Evolutionary conservation across 1,140 invertebrate genomes (phyloP).

Genomic region (Campoletis sonorensis): DNA sequence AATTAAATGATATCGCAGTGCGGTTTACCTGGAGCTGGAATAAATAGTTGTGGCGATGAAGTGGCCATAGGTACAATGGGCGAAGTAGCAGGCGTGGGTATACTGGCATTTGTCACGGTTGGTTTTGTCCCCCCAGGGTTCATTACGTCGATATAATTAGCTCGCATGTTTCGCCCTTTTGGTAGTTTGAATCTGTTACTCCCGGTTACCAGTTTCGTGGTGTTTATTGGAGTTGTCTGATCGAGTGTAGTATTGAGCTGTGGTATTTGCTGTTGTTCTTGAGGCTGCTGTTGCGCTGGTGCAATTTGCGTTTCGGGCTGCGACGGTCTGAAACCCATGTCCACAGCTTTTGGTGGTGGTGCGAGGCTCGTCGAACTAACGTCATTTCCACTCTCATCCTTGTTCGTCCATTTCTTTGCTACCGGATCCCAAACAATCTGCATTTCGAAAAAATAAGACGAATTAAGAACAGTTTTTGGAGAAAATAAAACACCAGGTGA

Average conservation of each 20-base stretch:
- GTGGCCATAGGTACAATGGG: conserved; percentile 73
- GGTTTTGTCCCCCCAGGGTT: conserved; percentile 81
- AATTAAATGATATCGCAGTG: not conserved
- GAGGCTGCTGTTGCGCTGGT: conserved; percentile 46
- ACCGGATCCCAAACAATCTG: conserved; percentile 95
- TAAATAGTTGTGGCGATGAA: conserved; percentile 75
- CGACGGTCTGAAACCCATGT: conserved; percentile 71
- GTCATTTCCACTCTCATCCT: conserved; percentile 82
- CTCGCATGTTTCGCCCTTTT: conserved; percentile 82
- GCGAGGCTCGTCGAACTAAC: conserved; percentile 79
- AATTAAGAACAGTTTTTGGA: not conserved
- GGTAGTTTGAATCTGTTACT: conserved; percentile 88
- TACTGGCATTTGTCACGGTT: conserved; percentile 70
- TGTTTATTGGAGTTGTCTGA: conserved; percentile 60
- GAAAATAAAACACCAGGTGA: not conserved
- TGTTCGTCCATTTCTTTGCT: conserved; percentile 91
- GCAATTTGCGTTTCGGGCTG: conserved; percentile 44
- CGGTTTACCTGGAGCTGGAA: conserved; percentile 76
- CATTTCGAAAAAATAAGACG: conserved; percentile 33
- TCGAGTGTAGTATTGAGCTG: conserved; percentile 62
- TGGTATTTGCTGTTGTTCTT: conserved; percentile 53
- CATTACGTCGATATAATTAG: conserved; percentile 89
- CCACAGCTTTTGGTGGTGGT: conserved; percentile 86
- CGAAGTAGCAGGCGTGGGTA: conserved; percentile 74
- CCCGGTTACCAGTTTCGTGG: conserved; percentile 72